Base-by-base conservation (phyloP, 2,113 vertebrate species). In the Psammodynastes pulverulentus region DNA sequence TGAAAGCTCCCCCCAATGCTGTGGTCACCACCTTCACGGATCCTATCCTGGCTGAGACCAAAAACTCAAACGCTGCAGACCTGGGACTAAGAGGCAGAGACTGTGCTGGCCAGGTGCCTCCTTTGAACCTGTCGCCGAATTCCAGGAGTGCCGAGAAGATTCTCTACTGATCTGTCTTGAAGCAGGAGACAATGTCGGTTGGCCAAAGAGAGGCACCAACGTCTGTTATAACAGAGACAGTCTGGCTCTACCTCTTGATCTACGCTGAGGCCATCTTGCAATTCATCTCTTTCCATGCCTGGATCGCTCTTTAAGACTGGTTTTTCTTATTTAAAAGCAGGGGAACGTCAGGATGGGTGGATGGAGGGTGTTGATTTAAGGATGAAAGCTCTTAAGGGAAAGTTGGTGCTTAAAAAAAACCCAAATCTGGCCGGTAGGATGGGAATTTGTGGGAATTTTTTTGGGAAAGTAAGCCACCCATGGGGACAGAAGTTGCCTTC, bases 51-150 rank as follows among this genome's bases (percentile, higher is more conserved):
- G 94, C 92, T 94, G 97, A 98, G 93, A 97, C 96, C 94, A 98
- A 97, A 96, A 94, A 94, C 24, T 96, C 93, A 46, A 96, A 95
- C 93, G 94, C 96, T 94, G 96, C 95, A 93, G 95, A 94, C 7
- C 94, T 97, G 86, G 96, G 96, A 88, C 95, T 96, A 85, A 97
- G 97, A 95, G 96, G 96, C 23, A 97, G 96, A 94, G 96, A 97
- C 93, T 95, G 96, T 89, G 91, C 95, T 89, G 94, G 93, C 87
- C 94, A 96, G 95, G 96, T 95, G 92, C 95, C 95, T 91, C 94
- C 95, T 87, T 95, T 95, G 94, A 96, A 91, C 94, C 93, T 97
- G 89, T 92, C 95, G 91, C 92, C 94, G 72, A 95, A 48, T 94
- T 95, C 96, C 93, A 94, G 94, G 94, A 95, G 96, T 84, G 90